Conservation (phyloP, 2,888 invertebrate genomes). For the Eubasilissa splendida region DNA sequence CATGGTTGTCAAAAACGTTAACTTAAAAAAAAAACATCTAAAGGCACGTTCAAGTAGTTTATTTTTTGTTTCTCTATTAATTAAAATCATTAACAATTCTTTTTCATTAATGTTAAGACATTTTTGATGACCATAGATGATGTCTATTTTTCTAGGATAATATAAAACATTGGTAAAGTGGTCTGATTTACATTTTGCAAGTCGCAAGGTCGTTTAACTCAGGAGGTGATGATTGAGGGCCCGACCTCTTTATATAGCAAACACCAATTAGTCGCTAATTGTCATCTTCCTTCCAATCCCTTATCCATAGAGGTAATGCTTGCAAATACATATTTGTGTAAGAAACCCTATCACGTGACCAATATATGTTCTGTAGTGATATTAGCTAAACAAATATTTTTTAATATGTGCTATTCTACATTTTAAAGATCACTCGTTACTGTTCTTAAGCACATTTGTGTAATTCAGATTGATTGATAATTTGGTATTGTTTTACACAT, state of each 20-base stretch:
- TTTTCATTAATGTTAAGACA: too few relatives aligned
- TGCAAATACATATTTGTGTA: not conserved
- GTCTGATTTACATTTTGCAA: conserved; percentile 22
- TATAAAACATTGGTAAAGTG: not conserved
- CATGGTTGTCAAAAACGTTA: conserved; percentile 1
- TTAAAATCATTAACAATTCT: too few relatives aligned
- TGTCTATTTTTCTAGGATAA: conserved; percentile 24
- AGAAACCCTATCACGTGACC: not conserved
- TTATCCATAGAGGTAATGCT: not conserved
- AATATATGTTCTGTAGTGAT: conserved; percentile 2
- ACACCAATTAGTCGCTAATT: conserved; percentile 39
- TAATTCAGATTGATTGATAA: conserved; percentile 4
- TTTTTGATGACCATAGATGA: conserved; percentile 12
- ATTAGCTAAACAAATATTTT: conserved; percentile 2
- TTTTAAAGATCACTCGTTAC: conserved; percentile 35
- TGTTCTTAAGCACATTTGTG: conserved; percentile 32
- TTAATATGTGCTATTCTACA: not conserved
- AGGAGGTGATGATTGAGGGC: conserved; percentile 3
- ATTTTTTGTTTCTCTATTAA: too few relatives aligned
- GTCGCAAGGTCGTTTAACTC: not conserved
- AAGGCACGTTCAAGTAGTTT: too few relatives aligned
- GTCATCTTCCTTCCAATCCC: conserved; percentile 12
- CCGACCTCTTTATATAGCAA: conserved; percentile 18
- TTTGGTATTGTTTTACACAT: not conserved
- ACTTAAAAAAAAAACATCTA: not conserved